Evolutionary conservation across 53 echinoderm and acorn worm species (phyloP), one percentile per base, ranked within the genome.

Genomic region (Arbacia lixula): DNA sequence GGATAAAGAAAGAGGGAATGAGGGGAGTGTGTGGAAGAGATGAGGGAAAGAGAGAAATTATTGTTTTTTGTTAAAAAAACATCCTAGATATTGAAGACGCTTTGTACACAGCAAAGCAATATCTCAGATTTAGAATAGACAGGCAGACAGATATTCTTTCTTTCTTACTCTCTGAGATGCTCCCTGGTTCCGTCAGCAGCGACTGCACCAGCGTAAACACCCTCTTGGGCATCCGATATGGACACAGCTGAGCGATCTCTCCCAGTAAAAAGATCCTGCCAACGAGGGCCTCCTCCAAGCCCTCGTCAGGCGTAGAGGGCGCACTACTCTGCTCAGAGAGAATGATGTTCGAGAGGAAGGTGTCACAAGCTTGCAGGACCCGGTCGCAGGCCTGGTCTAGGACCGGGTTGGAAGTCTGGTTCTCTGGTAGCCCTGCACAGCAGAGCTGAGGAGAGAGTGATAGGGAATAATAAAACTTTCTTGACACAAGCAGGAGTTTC

Each of bases 121-220:
- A 52, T 0, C 89, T 72, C 19, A 86, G n/a, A n/a, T n/a, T n/a
- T n/a, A n/a, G n/a, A n/a, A n/a, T n/a, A n/a, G n/a, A 17, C 51
- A 11, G 11, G 11, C 51, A 11, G 11, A 12, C 11, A 50, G 51
- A 50, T 12, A 50, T 50, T n/a, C n/a, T n/a, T n/a, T n/a, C n/a
- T n/a, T n/a, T 66, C 31, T 39, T 67, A 91, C 91, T 88, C 58
- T 87, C 93, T 3, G 39, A 55, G 24, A 77, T 51, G 12, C 83
- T 56, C 30, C 86, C 85, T 16, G 94, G 89, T 17, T 94, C 98
- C 16, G 90, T 94, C 34, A 98, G 73, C 34, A 98, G 79, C 22
- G 98, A 98, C 86, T 94, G 93, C 5, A 98, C 98, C 85, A 98
- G 51, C 60, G 88, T 92, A 26, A 91, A 85, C 24, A 90, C 57